A percentile compares a stretch with the other conserved stretches of the same genome.
Conservation (phyloP, 2,888 invertebrate species). For the Argyra leucocephala region DNA sequence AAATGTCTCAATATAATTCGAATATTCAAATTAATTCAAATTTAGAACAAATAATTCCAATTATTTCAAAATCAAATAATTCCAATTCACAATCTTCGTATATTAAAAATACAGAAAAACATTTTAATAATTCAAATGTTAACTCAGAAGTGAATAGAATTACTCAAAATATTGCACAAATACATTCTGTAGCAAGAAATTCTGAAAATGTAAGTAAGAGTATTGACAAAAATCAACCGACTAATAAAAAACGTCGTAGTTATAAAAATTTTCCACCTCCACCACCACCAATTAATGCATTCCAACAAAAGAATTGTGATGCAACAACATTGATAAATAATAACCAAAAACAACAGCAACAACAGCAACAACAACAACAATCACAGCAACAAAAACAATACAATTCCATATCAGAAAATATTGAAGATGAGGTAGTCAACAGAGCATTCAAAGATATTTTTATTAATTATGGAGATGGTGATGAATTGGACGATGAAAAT, state of each 20-base stretch:
- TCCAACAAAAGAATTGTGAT: slow-evolving; percentile 12
- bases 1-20: neutral
- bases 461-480: slow-evolving; percentile 33
- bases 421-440: slow-evolving; percentile 36
- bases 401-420: slow-evolving; percentile 24
- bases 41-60: too few species aligned
- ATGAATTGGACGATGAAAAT: slow-evolving; percentile 29
- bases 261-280: slow-evolving; percentile 7
- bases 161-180: too few species aligned
- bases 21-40: neutral
- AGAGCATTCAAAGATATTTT: slow-evolving; percentile 40
- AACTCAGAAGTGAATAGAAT: neutral
- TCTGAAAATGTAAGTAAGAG: too few species aligned
- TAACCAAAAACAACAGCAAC: slow-evolving; percentile 13
- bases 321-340: slow-evolving; percentile 14
- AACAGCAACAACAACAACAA: neutral
- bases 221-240: neutral
- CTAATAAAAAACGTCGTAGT: neutral
- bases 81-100: too few species aligned
- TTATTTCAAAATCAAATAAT: too few species aligned
- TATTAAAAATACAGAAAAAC: too few species aligned
- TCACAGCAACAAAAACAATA: slow-evolving; percentile 21
- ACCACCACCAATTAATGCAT: slow-evolving; percentile 13
- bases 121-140: neutral
- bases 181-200: too few species aligned